These are phyloP conservation scores for Oreochromis aureus DNA, from an alignment of 2,113 vertebrate species.

Conservation along the genomic window DNA sequence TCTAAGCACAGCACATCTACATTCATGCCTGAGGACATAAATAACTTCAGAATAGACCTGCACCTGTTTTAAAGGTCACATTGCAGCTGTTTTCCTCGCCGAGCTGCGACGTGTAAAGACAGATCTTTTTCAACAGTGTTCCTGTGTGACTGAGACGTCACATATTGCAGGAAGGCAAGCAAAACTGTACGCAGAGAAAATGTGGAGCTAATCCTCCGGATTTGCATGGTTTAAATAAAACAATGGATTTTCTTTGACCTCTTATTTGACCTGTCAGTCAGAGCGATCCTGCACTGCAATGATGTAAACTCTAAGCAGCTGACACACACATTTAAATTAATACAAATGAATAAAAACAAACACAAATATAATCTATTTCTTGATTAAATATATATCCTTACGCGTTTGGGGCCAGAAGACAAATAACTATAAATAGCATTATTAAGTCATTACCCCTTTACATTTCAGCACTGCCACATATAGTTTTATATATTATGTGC, in stretches of 20 bases:
- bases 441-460: not conserved
- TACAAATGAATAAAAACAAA: not conserved
- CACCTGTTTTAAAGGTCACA: not conserved
- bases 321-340: not conserved
- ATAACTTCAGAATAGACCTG: not conserved
- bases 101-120: not conserved
- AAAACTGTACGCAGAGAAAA: not conserved
- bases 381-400: not conserved
- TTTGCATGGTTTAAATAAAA: slow-evolving; percentile 3
- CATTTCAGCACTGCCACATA: not conserved
- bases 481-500: not conserved
- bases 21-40: not conserved
- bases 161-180: not conserved
- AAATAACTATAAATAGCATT: not conserved
- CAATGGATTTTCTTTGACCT: slow-evolving; percentile 31
- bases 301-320: not conserved
- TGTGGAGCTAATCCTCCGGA: slow-evolving; percentile 9
- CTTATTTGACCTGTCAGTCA: not conserved
- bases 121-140: not conserved
- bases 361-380: not conserved
- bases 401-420: not conserved
- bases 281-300: not conserved
- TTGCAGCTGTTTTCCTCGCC: not conserved
- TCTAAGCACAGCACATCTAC: not conserved
- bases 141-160: not conserved